Evolutionary conservation across 2,113 vertebrate genomes (phyloP), one percentile per base, ranked within the genome.

Genomic region (Antechinus flavipes): DNA sequence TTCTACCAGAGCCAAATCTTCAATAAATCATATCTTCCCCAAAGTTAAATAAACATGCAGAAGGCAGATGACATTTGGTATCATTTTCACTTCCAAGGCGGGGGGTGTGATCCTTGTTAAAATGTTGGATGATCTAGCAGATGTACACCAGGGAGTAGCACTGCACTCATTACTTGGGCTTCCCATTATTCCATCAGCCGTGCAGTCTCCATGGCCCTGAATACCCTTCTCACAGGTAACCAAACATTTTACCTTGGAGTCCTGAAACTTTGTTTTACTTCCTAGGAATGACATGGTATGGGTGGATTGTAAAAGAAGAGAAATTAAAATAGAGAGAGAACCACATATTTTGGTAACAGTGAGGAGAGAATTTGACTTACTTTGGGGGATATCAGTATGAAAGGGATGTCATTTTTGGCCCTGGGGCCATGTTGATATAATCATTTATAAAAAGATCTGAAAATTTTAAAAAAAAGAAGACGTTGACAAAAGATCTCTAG

Each of bases 11-110:
- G 90, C 46, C 50, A 94, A 96, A 47, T 12, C 52, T 22, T 50
- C 27, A 54, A 52, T 56, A 89, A 93, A 54, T 91, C 55, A 61
- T 93, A 84, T 94, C 42, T 61, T 54, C 19, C n/a, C 53, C 54
- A 58, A 93, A 95, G 14, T 46, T 46, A 89, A 95, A 90, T 93
- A 95, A 23, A 58, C 68, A 94, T 90, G 22, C 7, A 84, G 46
- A 52, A 47, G 90, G 90, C 90, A 90, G 90, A 90, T 90, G 90
- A 90, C 90, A 90, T 61, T 92, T 92, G 26, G 42, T 90, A 56
- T 76, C 58, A 46, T 5, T 84, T 92, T 91, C 30, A 52, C 89
- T 42, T 92, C 76, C 25, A 90, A 90, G 47, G 49, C 49, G 47
- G 90, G 90, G 68, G 68, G 68, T 84, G 68, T 84, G 68, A 19